A percentile compares a stretch with the other conserved stretches of the same genome.
These are phyloP conservation scores for Amblyjoppa fuscipennis DNA, from an alignment of 2,888 invertebrate species.

Conservation along the genomic window DNA sequence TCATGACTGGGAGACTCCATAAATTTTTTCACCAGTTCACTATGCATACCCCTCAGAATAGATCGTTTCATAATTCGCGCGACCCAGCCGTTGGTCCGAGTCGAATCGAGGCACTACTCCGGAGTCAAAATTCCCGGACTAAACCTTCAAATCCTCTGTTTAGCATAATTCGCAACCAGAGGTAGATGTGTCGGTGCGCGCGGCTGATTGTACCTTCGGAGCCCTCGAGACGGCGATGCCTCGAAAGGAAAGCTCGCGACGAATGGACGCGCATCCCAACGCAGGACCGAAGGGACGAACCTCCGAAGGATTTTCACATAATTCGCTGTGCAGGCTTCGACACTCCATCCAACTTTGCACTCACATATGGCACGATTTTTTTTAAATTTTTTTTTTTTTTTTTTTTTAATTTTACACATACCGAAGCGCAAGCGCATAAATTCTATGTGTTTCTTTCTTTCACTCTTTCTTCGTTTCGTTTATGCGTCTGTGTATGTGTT, in stretches of 20 bases:
- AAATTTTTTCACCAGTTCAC: too few species aligned
- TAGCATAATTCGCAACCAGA: conserved; percentile 52
- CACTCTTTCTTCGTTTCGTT: conserved; percentile 72
- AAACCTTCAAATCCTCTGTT: conserved; percentile 4
- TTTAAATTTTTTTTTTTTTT: conserved; percentile 17
- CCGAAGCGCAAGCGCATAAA: conserved; percentile 59
- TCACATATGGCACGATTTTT: conserved; percentile 31
- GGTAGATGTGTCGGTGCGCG: conserved; percentile 21
- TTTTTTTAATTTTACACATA: conserved; percentile 41
- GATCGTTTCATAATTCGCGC: neutral
- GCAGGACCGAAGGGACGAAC: conserved; percentile 38
- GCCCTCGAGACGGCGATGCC: conserved; percentile 38
- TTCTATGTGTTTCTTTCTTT: conserved; percentile 72
- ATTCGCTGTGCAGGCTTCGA: conserved; percentile 65
- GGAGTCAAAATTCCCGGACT: neutral
- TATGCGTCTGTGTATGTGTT: conserved; percentile 54
- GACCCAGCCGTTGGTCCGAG: neutral
- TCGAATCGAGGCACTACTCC: neutral
- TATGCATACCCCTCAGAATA: too few species aligned
- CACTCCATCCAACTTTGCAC: conserved; percentile 49
- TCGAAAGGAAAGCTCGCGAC: conserved; percentile 29
- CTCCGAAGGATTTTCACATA: conserved; percentile 58
- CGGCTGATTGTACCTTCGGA: conserved; percentile 39
- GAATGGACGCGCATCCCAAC: conserved; percentile 28
- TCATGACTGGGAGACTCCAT: too few species aligned